Evolutionary conservation across 2,797 vertebrate genomes (phyloP).

Genomic region (Bryconaethiops microstoma): DNA sequence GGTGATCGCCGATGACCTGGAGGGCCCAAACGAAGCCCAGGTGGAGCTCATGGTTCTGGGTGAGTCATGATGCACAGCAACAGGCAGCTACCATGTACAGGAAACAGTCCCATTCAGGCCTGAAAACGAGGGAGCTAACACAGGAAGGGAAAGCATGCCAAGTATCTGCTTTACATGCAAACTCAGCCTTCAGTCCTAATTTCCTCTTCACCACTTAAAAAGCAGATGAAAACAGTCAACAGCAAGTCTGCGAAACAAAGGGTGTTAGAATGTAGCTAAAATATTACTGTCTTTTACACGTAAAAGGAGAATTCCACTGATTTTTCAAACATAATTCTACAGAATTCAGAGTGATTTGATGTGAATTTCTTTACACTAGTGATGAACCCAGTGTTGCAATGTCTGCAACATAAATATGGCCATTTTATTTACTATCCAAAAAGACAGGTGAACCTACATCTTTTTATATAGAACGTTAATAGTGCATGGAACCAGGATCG

Average conservation of each 20-base stretch:
- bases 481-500: too few species aligned
- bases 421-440: too few species aligned
- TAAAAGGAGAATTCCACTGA: too few species aligned
- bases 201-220: constrained; percentile 19
- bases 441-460: too few species aligned
- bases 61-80: constrained; percentile 68
- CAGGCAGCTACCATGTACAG: not conserved
- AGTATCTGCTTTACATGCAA: constrained; percentile 28
- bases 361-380: too few species aligned
- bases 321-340: too few species aligned
- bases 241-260: not conserved
- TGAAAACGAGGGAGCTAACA: constrained; percentile 9
- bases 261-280: not conserved
- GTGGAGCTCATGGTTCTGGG: constrained; percentile 93
- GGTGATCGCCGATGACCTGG: constrained; percentile 89
- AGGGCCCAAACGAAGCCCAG: constrained; percentile 90
- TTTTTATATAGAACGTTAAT: too few species aligned
- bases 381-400: too few species aligned
- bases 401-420: too few species aligned
- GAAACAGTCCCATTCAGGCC: not conserved
- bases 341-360: too few species aligned
- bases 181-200: constrained; percentile 7
- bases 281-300: not conserved
- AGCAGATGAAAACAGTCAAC: not conserved
- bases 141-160: constrained; percentile 33